A percentile compares a stretch with the other conserved stretches of the same genome.
Evolutionary conservation across 2,797 vertebrate genomes (phyloP).

Genomic region (Acipenser oxyrinchus): DNA sequence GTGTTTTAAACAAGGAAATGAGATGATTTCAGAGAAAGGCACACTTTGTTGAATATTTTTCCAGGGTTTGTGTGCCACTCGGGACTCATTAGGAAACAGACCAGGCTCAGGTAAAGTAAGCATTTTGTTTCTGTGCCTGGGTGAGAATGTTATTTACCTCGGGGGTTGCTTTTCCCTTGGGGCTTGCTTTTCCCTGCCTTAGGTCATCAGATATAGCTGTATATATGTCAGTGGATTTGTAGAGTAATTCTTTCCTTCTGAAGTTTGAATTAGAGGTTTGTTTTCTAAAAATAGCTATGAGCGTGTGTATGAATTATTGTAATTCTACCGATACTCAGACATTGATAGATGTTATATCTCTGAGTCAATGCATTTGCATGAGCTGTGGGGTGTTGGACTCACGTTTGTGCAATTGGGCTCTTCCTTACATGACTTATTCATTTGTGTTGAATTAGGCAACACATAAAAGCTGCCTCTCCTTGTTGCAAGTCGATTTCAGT

Average conservation of each 20-base stretch:
- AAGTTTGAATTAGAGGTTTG: not conserved
- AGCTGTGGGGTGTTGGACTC: too few species aligned
- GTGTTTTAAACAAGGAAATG: too few species aligned
- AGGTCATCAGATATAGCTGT: not conserved
- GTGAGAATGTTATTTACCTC: not conserved
- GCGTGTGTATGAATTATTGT: too few species aligned
- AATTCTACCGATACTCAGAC: too few species aligned
- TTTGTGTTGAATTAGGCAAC: too few species aligned
- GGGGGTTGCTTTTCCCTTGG: not conserved
- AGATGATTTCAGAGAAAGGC: too few species aligned
- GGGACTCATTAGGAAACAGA: not conserved
- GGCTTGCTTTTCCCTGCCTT: not conserved
- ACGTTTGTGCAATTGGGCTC: too few species aligned
- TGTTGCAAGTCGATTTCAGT: too few species aligned
- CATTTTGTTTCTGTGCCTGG: not conserved
- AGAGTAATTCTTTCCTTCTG: not conserved
- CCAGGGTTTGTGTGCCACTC: not conserved
- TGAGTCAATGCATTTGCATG: too few species aligned
- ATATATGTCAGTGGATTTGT: not conserved
- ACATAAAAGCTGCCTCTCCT: too few species aligned
- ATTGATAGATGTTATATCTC: too few species aligned
- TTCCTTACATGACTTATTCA: too few species aligned
- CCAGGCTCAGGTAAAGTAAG: not conserved
- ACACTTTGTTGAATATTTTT: not conserved
- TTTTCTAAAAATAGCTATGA: not conserved